phyloP scores from a whole-genome alignment of 2,113 vertebrate genomes.

The Gobio gobio region DNA sequence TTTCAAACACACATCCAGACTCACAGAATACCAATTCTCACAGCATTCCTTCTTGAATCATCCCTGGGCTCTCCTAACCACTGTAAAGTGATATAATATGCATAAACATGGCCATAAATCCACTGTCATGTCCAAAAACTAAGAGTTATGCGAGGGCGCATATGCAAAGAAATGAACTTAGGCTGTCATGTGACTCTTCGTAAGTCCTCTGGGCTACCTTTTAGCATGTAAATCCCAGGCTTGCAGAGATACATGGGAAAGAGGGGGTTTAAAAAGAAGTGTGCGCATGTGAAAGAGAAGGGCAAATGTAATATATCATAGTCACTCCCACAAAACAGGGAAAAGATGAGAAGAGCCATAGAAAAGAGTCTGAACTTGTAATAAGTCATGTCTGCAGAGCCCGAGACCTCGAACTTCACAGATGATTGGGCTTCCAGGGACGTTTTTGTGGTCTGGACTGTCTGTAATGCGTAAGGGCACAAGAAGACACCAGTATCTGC shows the following conservation, averaged over 20 bases:
- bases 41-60: constrained; percentile 36
- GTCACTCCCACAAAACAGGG: constrained; percentile 16
- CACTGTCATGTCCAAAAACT: constrained; percentile 49
- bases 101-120: constrained; percentile 52
- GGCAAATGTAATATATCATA: background rate
- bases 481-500: constrained; percentile 50
- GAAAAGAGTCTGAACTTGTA: constrained; percentile 19
- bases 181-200: constrained; percentile 19
- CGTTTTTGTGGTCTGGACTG: constrained; percentile 33
- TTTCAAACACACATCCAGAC: constrained; percentile 10
- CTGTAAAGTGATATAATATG: constrained; percentile 53
- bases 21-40: background rate
- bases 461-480: constrained; percentile 40
- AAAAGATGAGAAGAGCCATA: background rate
- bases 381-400: constrained; percentile 38
- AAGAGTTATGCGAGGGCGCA: constrained; percentile 22
- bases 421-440: constrained; percentile 43
- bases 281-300: constrained; percentile 37
- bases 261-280: constrained; percentile 37
- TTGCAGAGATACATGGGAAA: constrained; percentile 39
- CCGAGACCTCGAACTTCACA: constrained; percentile 39
- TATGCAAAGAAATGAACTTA: constrained; percentile 33
- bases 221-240: constrained; percentile 45
- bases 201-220: constrained; percentile 42
- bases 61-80: constrained; percentile 50